phyloP scores from a whole-genome alignment of 2,888 invertebrate species.

The Phymatocera aterrima region DNA sequence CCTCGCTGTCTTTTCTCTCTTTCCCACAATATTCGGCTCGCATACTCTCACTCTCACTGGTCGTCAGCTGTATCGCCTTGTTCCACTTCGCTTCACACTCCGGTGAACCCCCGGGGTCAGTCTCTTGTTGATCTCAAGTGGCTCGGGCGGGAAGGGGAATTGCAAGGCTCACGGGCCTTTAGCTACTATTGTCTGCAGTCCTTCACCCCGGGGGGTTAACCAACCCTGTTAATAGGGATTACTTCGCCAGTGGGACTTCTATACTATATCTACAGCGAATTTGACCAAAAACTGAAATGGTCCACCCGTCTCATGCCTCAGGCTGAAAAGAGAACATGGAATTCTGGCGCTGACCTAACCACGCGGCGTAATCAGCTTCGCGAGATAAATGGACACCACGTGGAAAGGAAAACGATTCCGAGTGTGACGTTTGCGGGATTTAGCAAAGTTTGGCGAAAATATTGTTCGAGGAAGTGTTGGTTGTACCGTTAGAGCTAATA shows the following conservation, averaged over 20 bases:
- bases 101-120: constrained; percentile 46
- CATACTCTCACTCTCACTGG: neutral
- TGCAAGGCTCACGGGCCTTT: constrained; percentile 7
- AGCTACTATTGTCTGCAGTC: constrained; percentile 45
- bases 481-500: constrained; percentile 24
- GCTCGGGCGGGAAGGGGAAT: neutral
- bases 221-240: constrained; percentile 54
- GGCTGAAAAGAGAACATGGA: neutral
- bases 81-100: constrained; percentile 29
- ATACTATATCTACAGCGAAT: constrained; percentile 58
- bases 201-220: constrained; percentile 49
- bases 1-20: neutral
- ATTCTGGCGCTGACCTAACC: neutral
- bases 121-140: constrained; percentile 64
- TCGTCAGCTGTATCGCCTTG: neutral
- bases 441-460: constrained; percentile 4
- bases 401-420: neutral
- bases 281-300: constrained; percentile 45
- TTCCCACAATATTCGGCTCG: neutral
- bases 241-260: constrained; percentile 45
- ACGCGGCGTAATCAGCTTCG: neutral
- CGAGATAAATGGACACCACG: no score
- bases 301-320: constrained; percentile 26
- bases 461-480: neutral
- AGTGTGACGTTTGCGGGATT: neutral